A percentile compares a stretch with the other conserved stretches of the same genome.
Conservation (phyloP, 92 coral and sea anemone species). For the Heliopora coerulea region DNA sequence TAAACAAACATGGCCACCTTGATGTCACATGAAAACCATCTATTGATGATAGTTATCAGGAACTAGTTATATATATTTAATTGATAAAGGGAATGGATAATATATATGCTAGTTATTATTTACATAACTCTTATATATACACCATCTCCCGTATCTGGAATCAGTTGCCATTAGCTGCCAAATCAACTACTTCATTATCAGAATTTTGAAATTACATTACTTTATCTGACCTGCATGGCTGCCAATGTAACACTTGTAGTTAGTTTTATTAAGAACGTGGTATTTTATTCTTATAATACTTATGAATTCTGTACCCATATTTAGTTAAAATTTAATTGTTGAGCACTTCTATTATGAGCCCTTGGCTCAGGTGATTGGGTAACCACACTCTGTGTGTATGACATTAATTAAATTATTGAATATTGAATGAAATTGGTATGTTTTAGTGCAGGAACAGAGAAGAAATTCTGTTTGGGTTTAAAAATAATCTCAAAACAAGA, state of each 20-base stretch:
- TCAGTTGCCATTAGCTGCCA: slow-evolving; percentile 40
- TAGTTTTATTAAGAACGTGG: not conserved
- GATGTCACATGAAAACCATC: too few species aligned
- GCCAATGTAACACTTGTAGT: slow-evolving; percentile 18
- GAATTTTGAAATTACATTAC: slow-evolving; percentile 43
- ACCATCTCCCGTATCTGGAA: slow-evolving; percentile 54
- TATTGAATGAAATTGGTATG: too few species aligned
- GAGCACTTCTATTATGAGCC: slow-evolving; percentile 53
- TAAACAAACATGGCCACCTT: too few species aligned
- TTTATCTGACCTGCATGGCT: slow-evolving; percentile 40
- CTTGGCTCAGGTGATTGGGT: slow-evolving; percentile 49
- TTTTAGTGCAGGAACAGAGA: too few species aligned
- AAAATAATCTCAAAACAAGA: too few species aligned
- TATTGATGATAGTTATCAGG: too few species aligned
- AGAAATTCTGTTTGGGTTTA: too few species aligned
- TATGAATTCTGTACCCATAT: too few species aligned
- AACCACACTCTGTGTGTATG: slow-evolving; percentile 32
- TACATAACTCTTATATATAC: too few species aligned
- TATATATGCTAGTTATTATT: too few species aligned
- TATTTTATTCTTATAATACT: not conserved
- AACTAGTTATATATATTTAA: too few species aligned
- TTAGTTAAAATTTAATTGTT: slow-evolving; percentile 9
- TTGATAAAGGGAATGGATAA: too few species aligned
- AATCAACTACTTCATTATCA: slow-evolving; percentile 47
- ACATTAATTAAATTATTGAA: slow-evolving; percentile 30